phyloP scores from a whole-genome alignment of 2,113 vertebrate genomes.

The Mirounga angustirostris region DNA sequence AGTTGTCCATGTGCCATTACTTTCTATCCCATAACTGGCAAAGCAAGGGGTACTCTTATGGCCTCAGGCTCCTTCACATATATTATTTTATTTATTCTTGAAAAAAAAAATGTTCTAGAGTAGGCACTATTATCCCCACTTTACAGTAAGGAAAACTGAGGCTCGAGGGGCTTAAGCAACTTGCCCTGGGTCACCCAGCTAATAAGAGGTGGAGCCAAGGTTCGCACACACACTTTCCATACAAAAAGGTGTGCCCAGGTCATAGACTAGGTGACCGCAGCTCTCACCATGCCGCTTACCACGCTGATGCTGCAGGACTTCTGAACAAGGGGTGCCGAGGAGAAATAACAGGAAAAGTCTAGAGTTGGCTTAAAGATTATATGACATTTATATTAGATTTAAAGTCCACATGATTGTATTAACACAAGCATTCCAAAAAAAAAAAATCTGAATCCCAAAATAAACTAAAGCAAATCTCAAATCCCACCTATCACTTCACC shows the following conservation, averaged over 20 bases:
- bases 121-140: neutral
- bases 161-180: neutral
- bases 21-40: neutral
- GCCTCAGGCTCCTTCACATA: neutral
- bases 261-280: neutral
- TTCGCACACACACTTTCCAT: neutral
- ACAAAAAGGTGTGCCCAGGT: too few species aligned
- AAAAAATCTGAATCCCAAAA: conserved; percentile 36
- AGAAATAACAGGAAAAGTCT: neutral
- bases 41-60: neutral
- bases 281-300: accelerated
- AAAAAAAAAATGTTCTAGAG: neutral
- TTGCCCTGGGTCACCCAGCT: neutral
- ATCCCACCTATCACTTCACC: neutral
- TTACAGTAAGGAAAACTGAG: neutral
- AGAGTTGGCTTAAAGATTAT: neutral
- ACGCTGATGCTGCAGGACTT: neutral
- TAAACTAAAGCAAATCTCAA: neutral
- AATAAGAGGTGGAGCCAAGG: neutral
- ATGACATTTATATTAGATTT: neutral
- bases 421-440: neutral
- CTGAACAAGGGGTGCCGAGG: neutral
- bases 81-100: neutral
- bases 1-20: neutral
- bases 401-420: neutral